phyloP scores from a whole-genome alignment of 1,140 invertebrate genomes.

The Nilaparvata lugens region DNA sequence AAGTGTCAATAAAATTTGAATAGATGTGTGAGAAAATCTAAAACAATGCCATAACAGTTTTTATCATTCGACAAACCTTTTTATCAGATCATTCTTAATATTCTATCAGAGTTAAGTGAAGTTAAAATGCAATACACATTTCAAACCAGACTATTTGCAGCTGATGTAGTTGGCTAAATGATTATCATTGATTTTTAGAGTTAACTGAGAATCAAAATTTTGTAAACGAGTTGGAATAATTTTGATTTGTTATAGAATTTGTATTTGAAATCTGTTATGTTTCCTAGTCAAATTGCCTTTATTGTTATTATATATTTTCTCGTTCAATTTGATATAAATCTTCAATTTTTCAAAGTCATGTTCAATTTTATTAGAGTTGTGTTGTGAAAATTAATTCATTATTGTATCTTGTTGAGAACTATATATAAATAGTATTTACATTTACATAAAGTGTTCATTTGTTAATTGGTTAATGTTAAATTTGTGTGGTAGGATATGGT shows the following conservation, averaged over 20 bases:
- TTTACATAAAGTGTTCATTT: neutral
- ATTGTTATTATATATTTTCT: slow-evolving; percentile 3
- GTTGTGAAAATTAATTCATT: neutral
- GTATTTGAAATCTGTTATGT: neutral
- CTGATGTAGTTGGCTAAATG: neutral
- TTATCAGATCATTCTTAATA: neutral
- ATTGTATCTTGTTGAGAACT: neutral
- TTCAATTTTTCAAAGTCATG: neutral
- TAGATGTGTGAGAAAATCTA: neutral
- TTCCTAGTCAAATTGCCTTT: slow-evolving; percentile 10
- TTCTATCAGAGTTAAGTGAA: neutral
- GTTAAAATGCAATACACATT: neutral
- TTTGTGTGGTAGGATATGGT: too few species aligned
- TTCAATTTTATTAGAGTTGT: neutral
- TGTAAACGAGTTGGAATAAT: neutral
- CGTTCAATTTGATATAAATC: neutral
- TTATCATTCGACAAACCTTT: neutral
- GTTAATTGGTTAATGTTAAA: neutral
- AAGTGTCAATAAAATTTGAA: neutral
- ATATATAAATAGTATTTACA: neutral
- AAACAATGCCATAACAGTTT: neutral
- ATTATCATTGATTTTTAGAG: neutral
- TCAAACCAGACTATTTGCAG: neutral
- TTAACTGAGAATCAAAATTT: neutral
- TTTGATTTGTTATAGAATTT: neutral